These are phyloP conservation scores for Axis porcinus DNA, from an alignment of 2,113 vertebrate genomes.

Conservation along the genomic window DNA sequence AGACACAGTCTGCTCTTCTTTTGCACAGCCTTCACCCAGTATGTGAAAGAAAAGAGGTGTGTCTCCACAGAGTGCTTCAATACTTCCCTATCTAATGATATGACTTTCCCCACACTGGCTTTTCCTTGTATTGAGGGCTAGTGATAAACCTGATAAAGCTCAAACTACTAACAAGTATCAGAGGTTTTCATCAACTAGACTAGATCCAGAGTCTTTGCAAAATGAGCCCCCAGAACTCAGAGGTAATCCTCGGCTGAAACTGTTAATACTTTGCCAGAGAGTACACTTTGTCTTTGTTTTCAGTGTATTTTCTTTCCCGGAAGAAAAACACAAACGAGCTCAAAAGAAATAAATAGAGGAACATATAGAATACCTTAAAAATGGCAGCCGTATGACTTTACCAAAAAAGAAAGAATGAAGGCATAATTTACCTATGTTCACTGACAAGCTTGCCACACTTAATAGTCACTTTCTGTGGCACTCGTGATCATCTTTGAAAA, in stretches of 20 bases:
- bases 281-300: neutral
- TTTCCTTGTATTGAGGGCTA: neutral
- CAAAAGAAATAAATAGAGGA: constrained; percentile 6
- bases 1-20: neutral
- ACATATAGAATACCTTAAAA: neutral
- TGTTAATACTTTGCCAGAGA: neutral
- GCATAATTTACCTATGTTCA: neutral
- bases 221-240: neutral
- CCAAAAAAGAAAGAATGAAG: neutral
- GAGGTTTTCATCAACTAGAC: neutral
- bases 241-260: fast-evolving
- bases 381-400: neutral
- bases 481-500: neutral
- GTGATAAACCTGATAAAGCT: neutral
- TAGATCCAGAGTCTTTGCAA: neutral
- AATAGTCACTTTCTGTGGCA: neutral
- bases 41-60: neutral
- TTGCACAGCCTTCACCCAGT: neutral
- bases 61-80: neutral
- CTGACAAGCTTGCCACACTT: neutral
- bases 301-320: neutral
- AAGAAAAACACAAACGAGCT: neutral
- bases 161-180: neutral
- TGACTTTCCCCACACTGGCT: neutral
- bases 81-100: neutral